A percentile compares a stretch with the other conserved stretches of the same genome.
phyloP scores from a whole-genome alignment of 1,140 invertebrate genomes.

The Papilio polytes region DNA sequence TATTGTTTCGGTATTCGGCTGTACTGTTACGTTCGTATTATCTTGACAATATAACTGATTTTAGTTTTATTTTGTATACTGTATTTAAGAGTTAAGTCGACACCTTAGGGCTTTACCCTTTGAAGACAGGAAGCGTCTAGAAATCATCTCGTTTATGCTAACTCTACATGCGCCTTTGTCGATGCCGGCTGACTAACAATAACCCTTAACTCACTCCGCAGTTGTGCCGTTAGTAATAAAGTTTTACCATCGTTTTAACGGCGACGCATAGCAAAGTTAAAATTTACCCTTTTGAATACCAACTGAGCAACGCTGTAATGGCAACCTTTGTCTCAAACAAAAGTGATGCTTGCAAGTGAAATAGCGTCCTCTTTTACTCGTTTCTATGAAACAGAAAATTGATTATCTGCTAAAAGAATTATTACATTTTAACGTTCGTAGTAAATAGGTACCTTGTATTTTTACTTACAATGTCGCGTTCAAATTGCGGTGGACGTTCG shows the following conservation, averaged over 20 bases:
- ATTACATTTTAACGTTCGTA: constrained; percentile 32
- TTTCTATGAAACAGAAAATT: constrained; percentile 36
- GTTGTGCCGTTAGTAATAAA: constrained; percentile 44
- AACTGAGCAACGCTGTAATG: constrained; percentile 25
- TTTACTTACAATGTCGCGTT: constrained; percentile 38
- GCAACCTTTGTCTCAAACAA: constrained; percentile 35
- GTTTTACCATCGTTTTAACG: constrained; percentile 49
- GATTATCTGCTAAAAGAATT: constrained; percentile 40
- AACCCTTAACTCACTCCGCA: constrained; percentile 38
- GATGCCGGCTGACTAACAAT: constrained; percentile 34
- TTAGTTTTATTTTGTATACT: constrained; percentile 1
- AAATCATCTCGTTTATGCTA: constrained; percentile 28
- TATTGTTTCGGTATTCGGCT: too few species aligned
- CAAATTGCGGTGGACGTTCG: neutral
- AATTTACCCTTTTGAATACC: constrained; percentile 32
- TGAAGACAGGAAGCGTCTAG: constrained; percentile 38
- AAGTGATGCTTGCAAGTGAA: constrained; percentile 33
- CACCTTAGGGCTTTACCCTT: constrained; percentile 17
- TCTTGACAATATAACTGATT: neutral
- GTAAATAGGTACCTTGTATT: constrained; percentile 24
- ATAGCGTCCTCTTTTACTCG: constrained; percentile 16
- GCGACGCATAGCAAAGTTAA: constrained; percentile 41
- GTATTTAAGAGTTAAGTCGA: constrained; percentile 8
- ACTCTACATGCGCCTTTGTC: constrained; percentile 30
- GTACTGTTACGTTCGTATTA: neutral